Base-by-base conservation (phyloP, 2,888 invertebrate species). In the Eupithecia subumbrata region DNA sequence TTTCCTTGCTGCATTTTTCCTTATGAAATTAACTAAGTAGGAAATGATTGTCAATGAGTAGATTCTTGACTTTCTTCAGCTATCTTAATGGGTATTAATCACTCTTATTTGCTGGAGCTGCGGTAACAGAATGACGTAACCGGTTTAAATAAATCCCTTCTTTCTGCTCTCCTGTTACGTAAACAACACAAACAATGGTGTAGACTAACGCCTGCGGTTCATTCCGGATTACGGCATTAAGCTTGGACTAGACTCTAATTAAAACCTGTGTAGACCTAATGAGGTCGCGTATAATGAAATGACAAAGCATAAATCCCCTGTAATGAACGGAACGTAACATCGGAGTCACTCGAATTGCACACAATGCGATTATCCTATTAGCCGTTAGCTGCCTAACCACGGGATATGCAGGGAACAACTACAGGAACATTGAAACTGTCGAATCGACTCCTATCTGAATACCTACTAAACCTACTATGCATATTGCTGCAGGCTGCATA, bases 291-390 rank as follows among this genome's bases (percentile, higher is more conserved):
- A 90, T 89, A 87, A 92, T 92, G 92, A 91, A 87, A 92, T 92
- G 93, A 91, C 92, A 91, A 89, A 89, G 89, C 91, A 93, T 93
- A 93, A 94, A 93, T 92, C 91, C 89, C 82, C 82, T 86, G 88
- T 92, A 93, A 93, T 93, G 93, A 93, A 92, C 90, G 91, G 66
- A 67, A 37, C 91, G 89, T 93, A 91, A 92, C 87, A 89, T 85
- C 86, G 87, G 90, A 91, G 90, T 92, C 91, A 91, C 91, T 92
- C 90, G 91, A 92, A 92, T 91, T 89, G 91, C 89, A 89, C 92
- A 91, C 92, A 92, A 92, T 92, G 90, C 91, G 92, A 93, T 93
- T 93, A 93, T 92, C 92, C 89, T 90, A 91, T 92, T 92, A 91
- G 88, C 79, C 81, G 85, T 85, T 87, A 88, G 86, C 91, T 86